Percentiles rank a stretch among this genome's conserved stretches.
phyloP scores from a whole-genome alignment of 1,140 invertebrate species.

The Xylocopa sonorina region DNA sequence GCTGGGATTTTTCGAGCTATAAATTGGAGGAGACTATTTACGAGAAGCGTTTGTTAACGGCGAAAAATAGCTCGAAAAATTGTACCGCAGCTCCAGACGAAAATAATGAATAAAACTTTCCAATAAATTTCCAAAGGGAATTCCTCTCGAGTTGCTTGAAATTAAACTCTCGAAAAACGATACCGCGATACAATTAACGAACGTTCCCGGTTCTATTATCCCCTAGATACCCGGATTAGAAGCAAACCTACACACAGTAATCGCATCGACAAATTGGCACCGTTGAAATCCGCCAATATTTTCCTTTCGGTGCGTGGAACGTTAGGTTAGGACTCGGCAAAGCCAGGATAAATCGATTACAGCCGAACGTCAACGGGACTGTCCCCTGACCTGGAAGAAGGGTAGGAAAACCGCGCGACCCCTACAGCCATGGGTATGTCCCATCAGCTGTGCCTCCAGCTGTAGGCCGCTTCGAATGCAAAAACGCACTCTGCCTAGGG shows the following conservation, averaged over 20 bases:
- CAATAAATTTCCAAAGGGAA: no score
- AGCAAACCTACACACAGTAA: neutral
- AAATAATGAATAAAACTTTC: no score
- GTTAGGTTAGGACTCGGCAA: neutral
- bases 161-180: no score
- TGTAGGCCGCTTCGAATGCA: constrained; percentile 42
- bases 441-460: constrained; percentile 55
- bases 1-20: neutral
- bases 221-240: no score
- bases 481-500: constrained; percentile 27
- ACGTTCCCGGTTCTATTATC: no score
- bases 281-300: neutral
- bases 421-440: constrained; percentile 13
- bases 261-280: neutral
- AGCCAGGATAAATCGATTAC: constrained; percentile 45
- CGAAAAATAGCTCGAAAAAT: no score
- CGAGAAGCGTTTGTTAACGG: no score
- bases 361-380: constrained; percentile 24
- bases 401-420: constrained; percentile 33
- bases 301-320: neutral
- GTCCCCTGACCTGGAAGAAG: constrained; percentile 47
- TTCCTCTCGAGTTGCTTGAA: no score
- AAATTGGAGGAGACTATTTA: neutral
- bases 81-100: no score
- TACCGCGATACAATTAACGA: no score